These are phyloP conservation scores for Melikaiella ostensackeni DNA, from an alignment of 2,888 invertebrate genomes.

Conservation along the genomic window DNA sequence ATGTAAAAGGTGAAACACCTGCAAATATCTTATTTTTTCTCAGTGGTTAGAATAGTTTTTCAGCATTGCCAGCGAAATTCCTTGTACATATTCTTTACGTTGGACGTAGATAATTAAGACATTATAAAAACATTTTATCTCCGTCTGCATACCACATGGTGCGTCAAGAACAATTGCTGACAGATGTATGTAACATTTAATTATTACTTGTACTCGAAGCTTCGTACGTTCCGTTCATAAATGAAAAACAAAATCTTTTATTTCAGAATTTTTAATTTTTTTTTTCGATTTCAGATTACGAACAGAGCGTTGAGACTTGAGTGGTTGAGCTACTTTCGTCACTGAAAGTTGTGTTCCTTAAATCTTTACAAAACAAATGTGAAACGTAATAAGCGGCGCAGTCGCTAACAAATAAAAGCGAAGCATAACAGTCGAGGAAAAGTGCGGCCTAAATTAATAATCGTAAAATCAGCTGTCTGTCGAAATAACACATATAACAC, in stretches of 20 bases:
- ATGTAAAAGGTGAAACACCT: conserved; percentile 1
- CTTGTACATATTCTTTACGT: conserved; percentile 41
- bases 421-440: conserved; percentile 54
- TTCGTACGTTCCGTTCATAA: conserved; percentile 22
- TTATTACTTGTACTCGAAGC: conserved; percentile 16
- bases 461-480: conserved; percentile 45
- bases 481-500: conserved; percentile 42
- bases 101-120: conserved; percentile 47
- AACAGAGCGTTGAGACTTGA: conserved; percentile 37
- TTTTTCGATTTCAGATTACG: conserved; percentile 23
- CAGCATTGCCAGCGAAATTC: conserved; percentile 28
- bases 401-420: conserved; percentile 51
- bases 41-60: conserved; percentile 1
- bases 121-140: conserved; percentile 40
- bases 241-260: conserved; percentile 27
- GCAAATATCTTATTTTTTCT: conserved; percentile 17
- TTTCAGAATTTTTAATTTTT: not conserved
- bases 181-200: conserved; percentile 38
- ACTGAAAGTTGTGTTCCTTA: conserved; percentile 20
- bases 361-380: conserved; percentile 41
- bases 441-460: conserved; percentile 46
- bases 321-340: conserved; percentile 40
- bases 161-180: conserved; percentile 55
- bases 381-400: conserved; percentile 51
- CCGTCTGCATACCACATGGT: conserved; percentile 45